These are phyloP conservation scores for Anhinga anhinga DNA, from an alignment of 2,113 vertebrate species.

Conservation along the genomic window DNA sequence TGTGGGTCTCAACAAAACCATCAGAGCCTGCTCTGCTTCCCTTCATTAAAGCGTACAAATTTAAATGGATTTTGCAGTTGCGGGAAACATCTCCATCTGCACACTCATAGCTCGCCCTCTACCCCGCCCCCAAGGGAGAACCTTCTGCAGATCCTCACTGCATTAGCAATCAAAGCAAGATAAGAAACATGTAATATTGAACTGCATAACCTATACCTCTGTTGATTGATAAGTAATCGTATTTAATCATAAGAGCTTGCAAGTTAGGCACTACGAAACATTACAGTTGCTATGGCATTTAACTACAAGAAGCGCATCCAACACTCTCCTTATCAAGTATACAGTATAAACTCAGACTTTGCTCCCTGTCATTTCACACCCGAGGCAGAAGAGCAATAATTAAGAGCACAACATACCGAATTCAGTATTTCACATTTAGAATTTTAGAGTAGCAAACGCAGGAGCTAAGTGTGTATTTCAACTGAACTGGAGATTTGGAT, in stretches of 20 bases:
- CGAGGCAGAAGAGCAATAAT: neutral
- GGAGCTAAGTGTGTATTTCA: neutral
- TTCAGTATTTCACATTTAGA: neutral
- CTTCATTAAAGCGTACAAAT: neutral
- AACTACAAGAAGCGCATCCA: neutral
- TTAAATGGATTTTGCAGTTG: constrained; percentile 23
- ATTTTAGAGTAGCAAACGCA: neutral
- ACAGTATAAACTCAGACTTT: neutral
- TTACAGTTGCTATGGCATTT: constrained; percentile 12
- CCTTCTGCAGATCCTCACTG: constrained; percentile 3
- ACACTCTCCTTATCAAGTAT: neutral
- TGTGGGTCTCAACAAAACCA: neutral
- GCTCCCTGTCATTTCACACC: neutral
- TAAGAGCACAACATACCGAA: neutral
- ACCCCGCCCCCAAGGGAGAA: neutral
- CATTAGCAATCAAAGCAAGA: neutral
- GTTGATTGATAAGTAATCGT: neutral
- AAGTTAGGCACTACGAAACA: neutral
- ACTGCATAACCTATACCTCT: neutral
- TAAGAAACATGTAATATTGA: neutral
- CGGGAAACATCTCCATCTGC: constrained; percentile 27
- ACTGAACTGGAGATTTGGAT: neutral
- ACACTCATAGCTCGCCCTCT: constrained; percentile 10
- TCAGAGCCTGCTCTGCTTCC: neutral
- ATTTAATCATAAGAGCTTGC: neutral